These are phyloP conservation scores for Drosophila trapezifrons DNA, from an alignment of 1,140 invertebrate genomes.

Conservation along the genomic window DNA sequence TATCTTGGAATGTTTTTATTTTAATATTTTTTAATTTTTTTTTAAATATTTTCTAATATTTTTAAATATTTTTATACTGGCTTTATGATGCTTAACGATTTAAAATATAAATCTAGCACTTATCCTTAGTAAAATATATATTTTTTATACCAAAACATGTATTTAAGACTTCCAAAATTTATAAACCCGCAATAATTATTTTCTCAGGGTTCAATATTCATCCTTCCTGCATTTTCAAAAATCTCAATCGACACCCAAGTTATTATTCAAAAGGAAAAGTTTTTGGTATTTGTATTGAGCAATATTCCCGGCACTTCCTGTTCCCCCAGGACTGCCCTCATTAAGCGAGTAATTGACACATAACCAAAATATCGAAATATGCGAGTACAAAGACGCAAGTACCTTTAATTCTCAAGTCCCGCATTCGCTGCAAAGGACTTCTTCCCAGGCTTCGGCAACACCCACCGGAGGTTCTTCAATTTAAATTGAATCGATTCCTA, in stretches of 20 bases:
- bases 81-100: neutral
- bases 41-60: too few species aligned
- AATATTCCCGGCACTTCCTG: slow-evolving; percentile 19
- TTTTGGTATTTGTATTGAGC: neutral
- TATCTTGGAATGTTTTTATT: too few species aligned
- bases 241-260: slow-evolving; percentile 1
- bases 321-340: slow-evolving; percentile 25
- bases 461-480: slow-evolving; percentile 68
- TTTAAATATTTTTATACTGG: too few species aligned
- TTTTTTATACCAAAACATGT: neutral
- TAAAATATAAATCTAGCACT: neutral
- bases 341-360: slow-evolving; percentile 31
- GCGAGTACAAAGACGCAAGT: slow-evolving; percentile 7
- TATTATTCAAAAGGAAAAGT: neutral
- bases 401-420: slow-evolving; percentile 40
- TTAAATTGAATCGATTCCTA: slow-evolving; percentile 74
- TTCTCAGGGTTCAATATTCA: neutral
- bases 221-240: neutral
- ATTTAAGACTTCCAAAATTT: neutral
- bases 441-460: slow-evolving; percentile 55
- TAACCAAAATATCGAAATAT: slow-evolving; percentile 8
- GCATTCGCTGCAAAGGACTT: slow-evolving; percentile 34
- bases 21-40: too few species aligned
- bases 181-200: neutral
- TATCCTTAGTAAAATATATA: too few species aligned